Evolutionary conservation across 2,797 vertebrate species (phyloP).

Genomic region (Pseudochromis fuscus): DNA sequence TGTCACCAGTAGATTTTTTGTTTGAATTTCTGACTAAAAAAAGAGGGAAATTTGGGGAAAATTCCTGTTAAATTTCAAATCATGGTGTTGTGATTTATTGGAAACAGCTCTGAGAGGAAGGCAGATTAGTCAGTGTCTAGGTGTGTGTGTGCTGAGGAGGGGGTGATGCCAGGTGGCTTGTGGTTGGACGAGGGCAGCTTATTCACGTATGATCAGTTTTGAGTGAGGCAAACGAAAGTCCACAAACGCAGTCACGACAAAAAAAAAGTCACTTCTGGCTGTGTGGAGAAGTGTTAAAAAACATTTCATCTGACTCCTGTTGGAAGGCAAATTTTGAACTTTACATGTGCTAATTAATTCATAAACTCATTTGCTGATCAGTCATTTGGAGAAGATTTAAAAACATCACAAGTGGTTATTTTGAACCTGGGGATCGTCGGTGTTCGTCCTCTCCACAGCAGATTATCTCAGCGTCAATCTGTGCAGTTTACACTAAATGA

Average conservation of each 20-base stretch:
- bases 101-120: slow-evolving; percentile 61
- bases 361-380: not conserved
- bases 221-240: slow-evolving; percentile 34
- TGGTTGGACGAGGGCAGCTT: slow-evolving; percentile 47
- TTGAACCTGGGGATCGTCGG: too few species aligned
- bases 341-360: accelerated
- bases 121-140: slow-evolving; percentile 53
- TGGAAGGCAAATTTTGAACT: not conserved
- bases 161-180: slow-evolving; percentile 41
- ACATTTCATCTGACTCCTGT: too few species aligned
- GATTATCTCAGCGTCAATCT: slow-evolving; percentile 39
- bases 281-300: too few species aligned
- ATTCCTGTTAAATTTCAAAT: too few species aligned
- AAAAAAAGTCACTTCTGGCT: not conserved
- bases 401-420: too few species aligned
- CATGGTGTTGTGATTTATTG: slow-evolving; percentile 74
- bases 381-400: not conserved
- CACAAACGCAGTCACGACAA: slow-evolving; percentile 25
- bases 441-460: not conserved
- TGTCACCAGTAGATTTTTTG: too few species aligned
- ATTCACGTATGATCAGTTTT: slow-evolving; percentile 18
- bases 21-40: slow-evolving; percentile 3
- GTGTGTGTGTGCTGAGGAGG: not conserved
- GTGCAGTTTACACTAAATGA: slow-evolving; percentile 83
- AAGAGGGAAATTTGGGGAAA: too few species aligned